Conservation (phyloP, 2,113 vertebrate species). For the Dipodomys spectabilis region DNA sequence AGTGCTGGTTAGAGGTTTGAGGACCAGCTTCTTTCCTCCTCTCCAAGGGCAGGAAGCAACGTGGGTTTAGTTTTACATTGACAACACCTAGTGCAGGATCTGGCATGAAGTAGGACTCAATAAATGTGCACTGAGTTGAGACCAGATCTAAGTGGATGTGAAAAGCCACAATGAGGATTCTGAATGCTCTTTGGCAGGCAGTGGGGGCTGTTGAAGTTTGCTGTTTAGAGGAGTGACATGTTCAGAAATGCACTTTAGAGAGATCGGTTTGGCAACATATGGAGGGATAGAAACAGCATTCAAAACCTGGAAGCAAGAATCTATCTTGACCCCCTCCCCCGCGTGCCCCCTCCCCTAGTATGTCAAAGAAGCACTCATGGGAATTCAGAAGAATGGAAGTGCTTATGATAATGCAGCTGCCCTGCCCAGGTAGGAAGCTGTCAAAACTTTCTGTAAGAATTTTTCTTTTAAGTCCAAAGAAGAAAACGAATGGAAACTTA, state of each 20-base stretch:
- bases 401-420: not conserved
- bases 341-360: too few relatives aligned
- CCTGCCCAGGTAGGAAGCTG: not conserved
- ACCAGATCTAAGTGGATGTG: slow-evolving; percentile 79
- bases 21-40: not conserved
- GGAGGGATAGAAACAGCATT: slow-evolving; percentile 5
- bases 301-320: not conserved
- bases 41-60: slow-evolving; percentile 1
- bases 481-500: not conserved
- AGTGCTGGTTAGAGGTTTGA: not conserved
- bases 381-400: too few relatives aligned
- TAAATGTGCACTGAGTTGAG: slow-evolving; percentile 79
- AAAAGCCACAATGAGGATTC: slow-evolving; percentile 73
- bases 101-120: slow-evolving; percentile 58
- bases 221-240: slow-evolving; percentile 57
- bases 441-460: not conserved
- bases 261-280: slow-evolving; percentile 49
- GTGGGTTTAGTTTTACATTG: slow-evolving; percentile 43
- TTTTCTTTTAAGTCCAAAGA: not conserved
- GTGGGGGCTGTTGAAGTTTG: slow-evolving; percentile 48
- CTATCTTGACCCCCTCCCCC: not conserved
- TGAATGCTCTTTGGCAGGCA: slow-evolving; percentile 63
- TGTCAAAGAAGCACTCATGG: not conserved
- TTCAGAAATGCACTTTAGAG: slow-evolving; percentile 60
- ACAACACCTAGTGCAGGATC: not conserved